Conservation (phyloP, 2,113 vertebrate genomes). For the Etia nguti region DNA sequence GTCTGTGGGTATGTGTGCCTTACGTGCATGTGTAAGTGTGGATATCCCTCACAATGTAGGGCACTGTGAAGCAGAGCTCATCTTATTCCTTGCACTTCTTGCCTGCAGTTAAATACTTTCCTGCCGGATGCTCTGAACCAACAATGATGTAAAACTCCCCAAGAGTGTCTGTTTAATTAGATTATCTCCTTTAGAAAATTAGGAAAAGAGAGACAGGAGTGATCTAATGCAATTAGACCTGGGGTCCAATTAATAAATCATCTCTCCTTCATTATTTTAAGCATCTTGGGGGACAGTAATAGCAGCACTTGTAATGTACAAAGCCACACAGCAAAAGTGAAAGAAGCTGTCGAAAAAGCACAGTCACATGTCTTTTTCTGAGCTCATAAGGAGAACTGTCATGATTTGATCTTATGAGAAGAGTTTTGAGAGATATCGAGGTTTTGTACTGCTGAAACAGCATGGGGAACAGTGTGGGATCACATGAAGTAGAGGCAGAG, state of each 20-base stretch:
- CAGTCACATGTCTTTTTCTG: neutral
- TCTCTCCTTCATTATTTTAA: conserved; percentile 22
- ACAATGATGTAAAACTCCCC: conserved; percentile 38
- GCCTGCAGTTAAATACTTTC: conserved; percentile 28
- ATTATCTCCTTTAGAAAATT: conserved; percentile 33
- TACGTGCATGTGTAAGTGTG: neutral
- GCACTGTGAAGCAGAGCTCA: conserved; percentile 24
- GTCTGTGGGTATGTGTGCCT: neutral
- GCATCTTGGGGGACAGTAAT: neutral
- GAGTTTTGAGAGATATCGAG: neutral
- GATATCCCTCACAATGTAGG: neutral
- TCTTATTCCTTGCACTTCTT: neutral
- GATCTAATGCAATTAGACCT: conserved; percentile 33
- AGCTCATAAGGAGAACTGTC: neutral
- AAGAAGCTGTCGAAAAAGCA: neutral
- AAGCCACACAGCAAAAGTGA: neutral
- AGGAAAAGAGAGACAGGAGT: neutral
- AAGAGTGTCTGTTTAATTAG: conserved; percentile 47
- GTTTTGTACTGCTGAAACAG: neutral
- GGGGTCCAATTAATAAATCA: conserved; percentile 44
- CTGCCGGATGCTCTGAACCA: conserved; percentile 25
- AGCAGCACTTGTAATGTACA: neutral
- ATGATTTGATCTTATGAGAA: neutral
- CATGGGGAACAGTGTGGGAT: neutral
- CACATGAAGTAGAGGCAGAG: neutral